Evolutionary conservation across 2,888 invertebrate species (phyloP), one percentile per base, ranked within the genome.

Genomic region (Dasysyrphus tricinctus): DNA sequence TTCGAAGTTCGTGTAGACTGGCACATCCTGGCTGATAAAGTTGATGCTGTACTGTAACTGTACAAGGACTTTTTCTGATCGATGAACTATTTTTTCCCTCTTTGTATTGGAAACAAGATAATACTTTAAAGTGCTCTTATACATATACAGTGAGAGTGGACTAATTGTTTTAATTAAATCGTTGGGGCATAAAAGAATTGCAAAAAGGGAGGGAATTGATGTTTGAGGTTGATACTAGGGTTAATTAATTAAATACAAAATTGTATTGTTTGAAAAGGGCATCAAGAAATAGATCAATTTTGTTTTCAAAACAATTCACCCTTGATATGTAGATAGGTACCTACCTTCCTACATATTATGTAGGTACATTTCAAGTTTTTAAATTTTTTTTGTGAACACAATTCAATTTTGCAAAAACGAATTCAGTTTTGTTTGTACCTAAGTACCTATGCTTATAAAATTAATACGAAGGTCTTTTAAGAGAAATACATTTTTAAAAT

Each of bases 91-190:
- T 49, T 49, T 24, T 79, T 5, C 5, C 14, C n/a, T 6, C 11
- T 29, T 49, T 67, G 67, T 56, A 16, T 47, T 61, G 16, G 59
- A 19, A 80, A 72, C 47, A 47, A 61, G 39, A 76, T 76, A 80
- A 76, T 65, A 32, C 57, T 42, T 72, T 47, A 19, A 42, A 85
- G 80, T 51, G 47, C 29, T n/a, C 70, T 75, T 8, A n/a, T 57
- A 24, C n/a, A n/a, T n/a, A n/a, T n/a, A 24, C 3, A 59, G 51
- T 47, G 47, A 49, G 34, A 65, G 74, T 59, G 42, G 74, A 70
- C 74, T 75, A 82, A 86, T 86, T 86, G 86, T 82, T 81, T 81
- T 70, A 74, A 76, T 77, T 80, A 61, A 56, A 72, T 24, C 24
- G 29, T 16, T 42, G 39, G 24, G 29, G 19, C 12, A 65, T 12